Base-by-base conservation (phyloP, 1,140 invertebrate genomes). In the Philotrypesis tridentata region DNA sequence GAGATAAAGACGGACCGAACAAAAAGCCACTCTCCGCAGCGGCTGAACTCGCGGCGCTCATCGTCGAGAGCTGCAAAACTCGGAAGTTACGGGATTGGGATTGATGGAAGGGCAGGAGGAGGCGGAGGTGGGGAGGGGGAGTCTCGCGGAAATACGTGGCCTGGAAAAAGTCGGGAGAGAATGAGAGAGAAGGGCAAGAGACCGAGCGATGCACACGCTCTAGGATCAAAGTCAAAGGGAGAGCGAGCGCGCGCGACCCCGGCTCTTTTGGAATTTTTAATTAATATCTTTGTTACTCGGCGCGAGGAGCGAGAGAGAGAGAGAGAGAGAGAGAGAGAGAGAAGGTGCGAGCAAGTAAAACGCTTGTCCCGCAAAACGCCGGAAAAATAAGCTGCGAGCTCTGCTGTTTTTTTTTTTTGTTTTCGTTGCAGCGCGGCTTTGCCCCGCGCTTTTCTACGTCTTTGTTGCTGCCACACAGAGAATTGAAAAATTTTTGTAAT, bases 231-330 rank as follows among this genome's bases (percentile, higher is more conserved):
- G 79, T 74, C 63, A 81, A 81, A 81, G 63, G 14, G n/a, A 75
- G 25, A 81, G 61, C 48, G 55, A n/a, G 8, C 31, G 55, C 43
- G 23, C 68, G 29, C 33, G 65, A 55, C 21, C 55, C 76, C 27
- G 77, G 25, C 23, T 83, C 77, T 83, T 78, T 73, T 9, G 55
- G 68, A 82, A 85, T 84, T 82, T 84, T 67, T 84, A 83, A 84
- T 86, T 81, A 76, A 81, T 82, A 79, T 83, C 77, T 81, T 84
- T 84, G 82, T 84, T 83, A 86, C 83, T 78, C 76, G 25, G 72
- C 4, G 9, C 9, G 55, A 61, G n/a, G n/a, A n/a, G n/a, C n/a
- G n/a, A n/a, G n/a, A n/a, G n/a, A 29, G 67, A 79, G 80, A 75
- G 73, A 23, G 23, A 61, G n/a, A 74, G 55, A 61, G 79, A 79